Evolutionary conservation across 2,888 invertebrate genomes (phyloP).

Genomic region (Tetragnatha montana): DNA sequence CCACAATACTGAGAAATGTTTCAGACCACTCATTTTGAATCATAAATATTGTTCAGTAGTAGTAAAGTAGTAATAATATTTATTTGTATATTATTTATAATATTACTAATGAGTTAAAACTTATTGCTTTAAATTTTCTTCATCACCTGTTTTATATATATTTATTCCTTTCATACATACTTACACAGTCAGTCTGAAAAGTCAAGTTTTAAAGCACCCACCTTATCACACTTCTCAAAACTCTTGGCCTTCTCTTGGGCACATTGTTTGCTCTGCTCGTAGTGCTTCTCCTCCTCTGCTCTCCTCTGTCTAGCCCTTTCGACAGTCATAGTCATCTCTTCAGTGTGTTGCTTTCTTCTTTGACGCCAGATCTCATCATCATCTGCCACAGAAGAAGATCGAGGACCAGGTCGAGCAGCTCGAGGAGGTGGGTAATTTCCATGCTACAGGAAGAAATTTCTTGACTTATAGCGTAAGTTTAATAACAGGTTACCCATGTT

Average conservation of each 20-base stretch:
- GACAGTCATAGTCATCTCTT: conserved; percentile 86
- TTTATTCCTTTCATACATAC: background rate
- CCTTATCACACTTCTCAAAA: conserved; percentile 79
- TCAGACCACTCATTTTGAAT: no score
- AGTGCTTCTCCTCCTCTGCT: conserved; percentile 89
- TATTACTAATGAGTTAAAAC: no score
- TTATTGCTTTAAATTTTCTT: background rate
- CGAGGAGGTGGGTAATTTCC: conserved; percentile 64
- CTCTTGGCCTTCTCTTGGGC: conserved; percentile 83
- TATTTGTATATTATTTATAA: no score
- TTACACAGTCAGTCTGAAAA: background rate
- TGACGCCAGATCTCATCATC: conserved; percentile 85
- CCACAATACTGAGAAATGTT: no score
- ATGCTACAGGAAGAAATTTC: conserved; percentile 44
- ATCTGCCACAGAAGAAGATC: conserved; percentile 76
- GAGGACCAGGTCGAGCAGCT: conserved; percentile 60
- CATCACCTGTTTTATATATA: background rate
- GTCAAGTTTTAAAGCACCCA: background rate
- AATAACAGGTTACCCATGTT: no score
- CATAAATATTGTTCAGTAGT: background rate
- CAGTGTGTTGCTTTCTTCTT: conserved; percentile 82
- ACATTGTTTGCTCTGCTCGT: conserved; percentile 81
- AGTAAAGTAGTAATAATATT: no score
- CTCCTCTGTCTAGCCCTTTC: conserved; percentile 89
- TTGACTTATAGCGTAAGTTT: no score